phyloP scores from a whole-genome alignment of 2,113 vertebrate species.

The Halcyon malimbica region DNA sequence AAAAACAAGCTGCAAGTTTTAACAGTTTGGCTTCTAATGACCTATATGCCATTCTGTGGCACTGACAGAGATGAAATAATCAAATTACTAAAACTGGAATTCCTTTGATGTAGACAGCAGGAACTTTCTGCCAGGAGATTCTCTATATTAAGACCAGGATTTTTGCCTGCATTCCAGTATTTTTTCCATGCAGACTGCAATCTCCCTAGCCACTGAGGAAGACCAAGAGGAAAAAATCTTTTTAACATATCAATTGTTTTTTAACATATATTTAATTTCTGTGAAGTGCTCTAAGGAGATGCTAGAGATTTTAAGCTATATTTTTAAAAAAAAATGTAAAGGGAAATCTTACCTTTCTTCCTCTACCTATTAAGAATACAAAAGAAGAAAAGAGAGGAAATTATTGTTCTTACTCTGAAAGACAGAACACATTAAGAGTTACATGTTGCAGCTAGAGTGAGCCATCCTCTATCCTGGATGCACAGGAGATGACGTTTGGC shows the following conservation, averaged over 20 bases:
- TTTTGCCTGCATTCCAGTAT: not conserved
- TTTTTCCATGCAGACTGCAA: not conserved
- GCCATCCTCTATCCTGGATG: not conserved
- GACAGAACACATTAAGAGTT: not conserved
- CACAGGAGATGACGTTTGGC: not conserved
- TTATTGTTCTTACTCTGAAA: not conserved
- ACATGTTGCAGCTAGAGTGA: not conserved
- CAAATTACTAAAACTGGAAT: not conserved
- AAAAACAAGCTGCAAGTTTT: not conserved
- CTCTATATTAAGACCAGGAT: not conserved
- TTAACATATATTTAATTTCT: not conserved
- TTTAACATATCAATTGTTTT: no score
- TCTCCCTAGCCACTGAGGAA: not conserved
- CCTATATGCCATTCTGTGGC: not conserved
- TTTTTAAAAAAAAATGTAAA: not conserved
- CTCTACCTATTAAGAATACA: constrained; percentile 71
- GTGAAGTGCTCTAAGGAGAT: not conserved
- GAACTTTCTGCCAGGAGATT: not conserved
- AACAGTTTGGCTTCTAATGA: not conserved
- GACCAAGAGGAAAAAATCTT: not conserved
- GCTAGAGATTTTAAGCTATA: not conserved
- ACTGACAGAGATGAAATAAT: not conserved
- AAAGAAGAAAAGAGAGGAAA: constrained; percentile 38
- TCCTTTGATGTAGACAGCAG: not conserved
- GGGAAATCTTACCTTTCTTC: constrained; percentile 79